Percentiles rank a stretch among this genome's conserved stretches.
phyloP scores from a whole-genome alignment of 2,113 vertebrate species.

The Pluvianellus socialis region DNA sequence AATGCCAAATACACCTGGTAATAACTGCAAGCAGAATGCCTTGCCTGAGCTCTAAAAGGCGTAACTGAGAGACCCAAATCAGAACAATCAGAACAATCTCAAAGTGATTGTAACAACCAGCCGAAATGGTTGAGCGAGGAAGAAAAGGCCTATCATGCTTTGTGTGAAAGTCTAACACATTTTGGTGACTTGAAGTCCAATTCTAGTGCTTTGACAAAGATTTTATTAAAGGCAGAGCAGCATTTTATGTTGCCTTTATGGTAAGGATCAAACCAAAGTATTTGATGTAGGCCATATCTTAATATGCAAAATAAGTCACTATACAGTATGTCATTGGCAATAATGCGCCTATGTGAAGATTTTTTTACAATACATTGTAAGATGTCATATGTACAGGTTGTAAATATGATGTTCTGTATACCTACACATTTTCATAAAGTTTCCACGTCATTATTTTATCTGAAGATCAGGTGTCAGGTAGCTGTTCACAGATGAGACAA shows the following conservation, averaged over 20 bases:
- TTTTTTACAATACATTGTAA: neutral
- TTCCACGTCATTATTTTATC: neutral
- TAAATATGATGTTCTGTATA: neutral
- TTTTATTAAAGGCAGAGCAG: neutral
- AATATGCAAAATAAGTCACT: neutral
- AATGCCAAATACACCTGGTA: neutral
- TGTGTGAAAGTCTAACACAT: neutral
- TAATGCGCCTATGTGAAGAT: neutral
- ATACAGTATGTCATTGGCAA: neutral
- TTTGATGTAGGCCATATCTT: neutral
- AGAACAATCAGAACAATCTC: neutral
- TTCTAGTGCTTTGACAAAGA: neutral
- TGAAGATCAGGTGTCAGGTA: neutral
- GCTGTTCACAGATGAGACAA: neutral
- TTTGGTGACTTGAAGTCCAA: neutral
- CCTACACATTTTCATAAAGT: neutral
- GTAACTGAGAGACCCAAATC: neutral
- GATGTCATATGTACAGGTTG: neutral
- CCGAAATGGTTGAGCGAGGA: neutral
- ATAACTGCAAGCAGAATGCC: neutral
- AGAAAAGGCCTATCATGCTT: neutral
- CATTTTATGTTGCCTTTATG: neutral
- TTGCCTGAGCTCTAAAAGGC: neutral
- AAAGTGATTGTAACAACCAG: neutral
- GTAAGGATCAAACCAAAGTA: neutral